Percentiles rank a stretch among this genome's conserved stretches.
These are phyloP conservation scores for Bathynomus jamesi DNA, from an alignment of 1,140 invertebrate species.

Conservation along the genomic window DNA sequence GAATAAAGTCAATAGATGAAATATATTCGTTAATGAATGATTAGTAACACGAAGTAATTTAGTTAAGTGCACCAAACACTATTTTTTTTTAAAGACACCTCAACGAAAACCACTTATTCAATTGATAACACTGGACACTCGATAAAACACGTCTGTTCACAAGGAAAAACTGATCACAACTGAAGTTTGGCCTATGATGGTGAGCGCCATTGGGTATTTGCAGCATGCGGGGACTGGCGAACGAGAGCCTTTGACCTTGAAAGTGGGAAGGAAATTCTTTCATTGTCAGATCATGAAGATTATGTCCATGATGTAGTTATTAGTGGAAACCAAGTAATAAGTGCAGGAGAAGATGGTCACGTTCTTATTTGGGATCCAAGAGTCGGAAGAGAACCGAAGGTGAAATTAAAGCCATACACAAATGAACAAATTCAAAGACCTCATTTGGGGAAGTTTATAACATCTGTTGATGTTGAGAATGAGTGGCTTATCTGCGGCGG, in stretches of 20 bases:
- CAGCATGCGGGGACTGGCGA: conserved; percentile 33
- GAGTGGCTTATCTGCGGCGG: conserved; percentile 34
- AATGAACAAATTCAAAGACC: conserved; percentile 22
- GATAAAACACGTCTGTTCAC: too few relatives aligned
- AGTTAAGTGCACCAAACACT: too few relatives aligned
- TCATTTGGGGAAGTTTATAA: conserved; percentile 22
- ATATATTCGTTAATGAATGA: too few relatives aligned
- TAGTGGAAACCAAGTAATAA: conserved; percentile 23
- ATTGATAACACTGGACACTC: too few relatives aligned
- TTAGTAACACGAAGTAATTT: too few relatives aligned
- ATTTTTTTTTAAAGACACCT: too few relatives aligned
- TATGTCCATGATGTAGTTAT: conserved; percentile 34
- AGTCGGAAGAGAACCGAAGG: conserved; percentile 18
- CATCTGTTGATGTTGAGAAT: conserved; percentile 23
- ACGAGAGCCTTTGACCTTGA: conserved; percentile 29
- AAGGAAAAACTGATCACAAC: too few relatives aligned
- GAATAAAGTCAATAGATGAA: too few relatives aligned
- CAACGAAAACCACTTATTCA: too few relatives aligned
- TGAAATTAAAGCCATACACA: conserved; percentile 21
- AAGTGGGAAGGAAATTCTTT: conserved; percentile 19
- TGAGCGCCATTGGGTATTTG: conserved; percentile 16
- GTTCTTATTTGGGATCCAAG: conserved; percentile 31
- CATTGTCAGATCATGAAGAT: conserved; percentile 29
- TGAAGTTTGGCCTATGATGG: conserved; percentile 22
- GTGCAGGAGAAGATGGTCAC: conserved; percentile 27